Evolutionary conservation across 1,140 invertebrate species (phyloP), one percentile per base, ranked within the genome.

Genomic region (Atta colombica): DNA sequence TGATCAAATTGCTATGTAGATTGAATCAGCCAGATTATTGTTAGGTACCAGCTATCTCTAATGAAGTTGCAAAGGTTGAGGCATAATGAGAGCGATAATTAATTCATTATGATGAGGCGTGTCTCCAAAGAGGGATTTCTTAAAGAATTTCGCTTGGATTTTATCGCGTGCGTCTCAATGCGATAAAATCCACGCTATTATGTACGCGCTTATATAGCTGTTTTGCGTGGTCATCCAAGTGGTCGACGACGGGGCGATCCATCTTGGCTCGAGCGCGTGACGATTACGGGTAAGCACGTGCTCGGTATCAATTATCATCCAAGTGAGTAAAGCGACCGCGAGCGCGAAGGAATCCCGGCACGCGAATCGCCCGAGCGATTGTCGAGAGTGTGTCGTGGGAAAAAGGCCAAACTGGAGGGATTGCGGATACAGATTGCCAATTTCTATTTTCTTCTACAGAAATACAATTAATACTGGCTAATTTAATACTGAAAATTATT

Each of bases 251-350:
- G 28, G 60, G n/a, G 53, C 80, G 68, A 74, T 74, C 8, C 68
- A 86, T 89, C 69, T 60, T 51, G 25, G 14, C 39, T n/a, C 82
- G 51, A 89, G 74, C 89, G 86, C 89, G 89, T 90, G 89, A 90
- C 75, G 49, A 84, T 69, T 74, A 31, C 65, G 60, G 61, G 25
- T 72, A 84, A 91, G 85, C 90, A 91, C 90, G 90, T 91, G 90
- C 87, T 89, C 55, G 63, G 60, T 88, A 90, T 89, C 89, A 90
- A 91, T 91, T 91, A 90, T 87, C 63, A 61, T 85, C 51, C 80
- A 68, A 88, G 66, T 77, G 88, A 84, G 68, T 63, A 55, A 58
- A 88, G 58, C 63, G 77, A 71, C 35, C 77, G 78, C 35, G 65
- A 16, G 5, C 31, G 61, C 74, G 65, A 65, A 82, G 77, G 86